Percentiles rank a stretch among this genome's conserved stretches.
Evolutionary conservation across 2,113 vertebrate species (phyloP).

Genomic region (Phylloscopus trochilus): DNA sequence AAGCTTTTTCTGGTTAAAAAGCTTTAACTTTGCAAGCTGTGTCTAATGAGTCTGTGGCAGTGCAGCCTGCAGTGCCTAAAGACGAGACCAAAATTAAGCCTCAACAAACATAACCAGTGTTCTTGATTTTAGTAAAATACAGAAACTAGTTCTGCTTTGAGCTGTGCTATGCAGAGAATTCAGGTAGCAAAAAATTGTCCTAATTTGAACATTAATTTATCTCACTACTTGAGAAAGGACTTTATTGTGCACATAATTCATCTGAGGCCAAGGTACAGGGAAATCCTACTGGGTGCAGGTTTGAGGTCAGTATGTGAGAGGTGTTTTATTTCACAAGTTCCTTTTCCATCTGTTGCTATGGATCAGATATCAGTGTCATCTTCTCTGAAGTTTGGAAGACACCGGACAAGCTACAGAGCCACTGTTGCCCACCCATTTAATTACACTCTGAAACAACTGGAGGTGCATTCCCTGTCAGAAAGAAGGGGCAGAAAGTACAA

Average conservation of each 20-base stretch:
- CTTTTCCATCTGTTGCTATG: background rate
- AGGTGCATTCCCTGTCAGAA: slow-evolving; percentile 65
- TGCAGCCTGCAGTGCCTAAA: background rate
- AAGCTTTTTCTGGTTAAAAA: background rate
- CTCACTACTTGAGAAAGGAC: background rate
- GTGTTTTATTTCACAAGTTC: background rate
- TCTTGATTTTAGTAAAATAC: background rate
- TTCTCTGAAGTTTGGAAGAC: slow-evolving; percentile 65
- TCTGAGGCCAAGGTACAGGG: background rate
- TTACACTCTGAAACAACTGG: slow-evolving; percentile 64
- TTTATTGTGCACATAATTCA: background rate
- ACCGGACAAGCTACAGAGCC: slow-evolving; percentile 50
- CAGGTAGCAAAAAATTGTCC: background rate
- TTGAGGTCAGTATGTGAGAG: background rate
- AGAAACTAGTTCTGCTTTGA: background rate
- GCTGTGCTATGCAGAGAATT: background rate
- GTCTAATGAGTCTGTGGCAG: background rate
- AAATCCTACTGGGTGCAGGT: background rate
- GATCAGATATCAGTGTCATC: slow-evolving; percentile 68
- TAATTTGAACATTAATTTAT: background rate
- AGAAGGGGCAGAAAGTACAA: slow-evolving; percentile 54
- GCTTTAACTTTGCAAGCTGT: background rate
- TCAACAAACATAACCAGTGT: background rate
- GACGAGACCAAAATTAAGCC: background rate
- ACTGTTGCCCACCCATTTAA: slow-evolving; percentile 75